Conservation (phyloP, 2,797 vertebrate species). For the Eulemur albifrons region DNA sequence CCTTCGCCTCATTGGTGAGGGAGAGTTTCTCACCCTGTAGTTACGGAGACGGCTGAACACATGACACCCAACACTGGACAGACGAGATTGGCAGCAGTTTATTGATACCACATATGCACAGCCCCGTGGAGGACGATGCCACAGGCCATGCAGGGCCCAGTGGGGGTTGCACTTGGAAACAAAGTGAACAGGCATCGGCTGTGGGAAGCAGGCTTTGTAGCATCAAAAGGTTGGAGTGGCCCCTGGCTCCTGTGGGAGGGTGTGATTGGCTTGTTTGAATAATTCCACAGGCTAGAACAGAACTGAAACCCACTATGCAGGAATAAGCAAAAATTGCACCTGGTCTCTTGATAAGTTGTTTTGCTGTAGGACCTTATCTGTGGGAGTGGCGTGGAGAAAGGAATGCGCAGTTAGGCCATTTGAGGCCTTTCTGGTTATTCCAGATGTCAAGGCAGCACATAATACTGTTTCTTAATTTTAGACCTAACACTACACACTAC, state of each 20-base stretch:
- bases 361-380: background rate
- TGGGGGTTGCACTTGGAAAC: background rate
- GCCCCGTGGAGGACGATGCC: background rate
- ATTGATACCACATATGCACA: background rate
- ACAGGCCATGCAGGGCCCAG: too few species aligned
- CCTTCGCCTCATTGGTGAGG: background rate
- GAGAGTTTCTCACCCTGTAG: background rate
- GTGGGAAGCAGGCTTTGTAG: background rate
- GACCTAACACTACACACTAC: background rate
- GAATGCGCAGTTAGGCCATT: background rate
- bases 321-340: background rate
- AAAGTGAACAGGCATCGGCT: background rate
- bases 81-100: background rate
- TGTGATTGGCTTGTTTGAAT: background rate
- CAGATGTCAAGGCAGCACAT: background rate
- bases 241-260: background rate
- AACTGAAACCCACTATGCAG: background rate
- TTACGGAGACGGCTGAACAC: background rate
- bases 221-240: background rate
- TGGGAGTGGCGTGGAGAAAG: background rate
- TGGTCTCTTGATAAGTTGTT: background rate
- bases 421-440: background rate
- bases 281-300: background rate
- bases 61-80: background rate
- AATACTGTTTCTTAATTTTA: background rate